Conservation (phyloP, 2,113 vertebrate genomes). For the Neopipo cinnamomea region DNA sequence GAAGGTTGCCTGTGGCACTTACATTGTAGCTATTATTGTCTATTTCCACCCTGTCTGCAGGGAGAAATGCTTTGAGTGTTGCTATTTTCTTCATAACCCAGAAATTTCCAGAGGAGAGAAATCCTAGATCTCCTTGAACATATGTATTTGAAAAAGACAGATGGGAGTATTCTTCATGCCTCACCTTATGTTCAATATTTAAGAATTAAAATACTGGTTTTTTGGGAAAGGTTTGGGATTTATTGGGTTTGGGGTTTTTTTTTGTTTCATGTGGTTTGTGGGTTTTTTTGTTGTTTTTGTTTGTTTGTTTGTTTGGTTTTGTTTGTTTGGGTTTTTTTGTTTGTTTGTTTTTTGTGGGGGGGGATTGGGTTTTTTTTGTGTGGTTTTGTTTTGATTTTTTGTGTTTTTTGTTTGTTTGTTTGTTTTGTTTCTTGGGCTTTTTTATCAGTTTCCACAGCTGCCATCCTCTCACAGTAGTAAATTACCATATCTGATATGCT, state of each 20-base stretch:
- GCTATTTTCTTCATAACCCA: background rate
- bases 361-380: too few species aligned
- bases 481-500: background rate
- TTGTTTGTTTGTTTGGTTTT: background rate
- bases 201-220: background rate
- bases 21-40: background rate
- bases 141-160: background rate
- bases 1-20: background rate
- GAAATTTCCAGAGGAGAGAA: background rate
- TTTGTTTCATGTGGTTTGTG: too few species aligned
- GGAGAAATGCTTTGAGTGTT: background rate
- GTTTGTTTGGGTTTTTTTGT: background rate
- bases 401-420: too few species aligned
- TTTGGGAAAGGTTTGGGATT: background rate
- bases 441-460: background rate
- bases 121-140: background rate
- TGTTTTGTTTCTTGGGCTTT: background rate
- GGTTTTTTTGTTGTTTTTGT: too few species aligned
- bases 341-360: too few species aligned
- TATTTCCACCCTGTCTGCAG: background rate
- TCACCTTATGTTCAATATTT: background rate
- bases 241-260: background rate
- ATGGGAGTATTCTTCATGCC: background rate
- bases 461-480: background rate
- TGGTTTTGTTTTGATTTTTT: background rate